These are phyloP conservation scores for Gallinago nigripennis DNA, from an alignment of 2,797 vertebrate genomes.

Conservation along the genomic window DNA sequence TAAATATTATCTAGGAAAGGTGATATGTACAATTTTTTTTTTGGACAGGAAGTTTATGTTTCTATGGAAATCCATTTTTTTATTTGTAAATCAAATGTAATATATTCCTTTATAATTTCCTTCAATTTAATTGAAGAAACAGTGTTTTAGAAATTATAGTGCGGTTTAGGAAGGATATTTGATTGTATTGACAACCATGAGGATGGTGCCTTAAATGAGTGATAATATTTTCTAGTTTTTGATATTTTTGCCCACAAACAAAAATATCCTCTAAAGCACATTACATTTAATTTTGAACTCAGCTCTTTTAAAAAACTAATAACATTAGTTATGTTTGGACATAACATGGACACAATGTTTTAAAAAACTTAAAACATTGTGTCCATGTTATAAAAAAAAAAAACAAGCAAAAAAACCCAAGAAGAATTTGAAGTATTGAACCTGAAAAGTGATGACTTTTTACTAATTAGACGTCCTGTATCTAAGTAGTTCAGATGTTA, in stretches of 20 bases:
- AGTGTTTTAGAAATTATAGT: not conserved
- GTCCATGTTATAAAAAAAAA: not conserved
- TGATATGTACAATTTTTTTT: not conserved
- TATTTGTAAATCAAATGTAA: not conserved
- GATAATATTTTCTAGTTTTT: not conserved
- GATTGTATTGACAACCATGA: not conserved
- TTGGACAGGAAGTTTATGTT: not conserved
- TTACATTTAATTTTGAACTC: not conserved
- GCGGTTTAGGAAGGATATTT: not conserved
- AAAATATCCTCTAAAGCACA: not conserved
- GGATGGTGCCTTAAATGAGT: not conserved
- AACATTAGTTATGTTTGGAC: no score
- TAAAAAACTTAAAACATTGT: not conserved
- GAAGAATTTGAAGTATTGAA: not conserved
- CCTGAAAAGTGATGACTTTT: not conserved
- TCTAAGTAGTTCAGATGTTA: not conserved
- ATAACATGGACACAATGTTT: no score
- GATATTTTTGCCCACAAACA: not conserved
- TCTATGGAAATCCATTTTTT: not conserved
- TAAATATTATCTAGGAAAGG: not conserved
- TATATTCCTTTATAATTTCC: not conserved
- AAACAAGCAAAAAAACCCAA: rapidly evolving
- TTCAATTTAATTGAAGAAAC: not conserved
- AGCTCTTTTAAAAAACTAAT: not conserved
- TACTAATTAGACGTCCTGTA: not conserved